Evolutionary conservation across 2,113 vertebrate species (phyloP), one percentile per base, ranked within the genome.

Genomic region (Otolemur garnettii): DNA sequence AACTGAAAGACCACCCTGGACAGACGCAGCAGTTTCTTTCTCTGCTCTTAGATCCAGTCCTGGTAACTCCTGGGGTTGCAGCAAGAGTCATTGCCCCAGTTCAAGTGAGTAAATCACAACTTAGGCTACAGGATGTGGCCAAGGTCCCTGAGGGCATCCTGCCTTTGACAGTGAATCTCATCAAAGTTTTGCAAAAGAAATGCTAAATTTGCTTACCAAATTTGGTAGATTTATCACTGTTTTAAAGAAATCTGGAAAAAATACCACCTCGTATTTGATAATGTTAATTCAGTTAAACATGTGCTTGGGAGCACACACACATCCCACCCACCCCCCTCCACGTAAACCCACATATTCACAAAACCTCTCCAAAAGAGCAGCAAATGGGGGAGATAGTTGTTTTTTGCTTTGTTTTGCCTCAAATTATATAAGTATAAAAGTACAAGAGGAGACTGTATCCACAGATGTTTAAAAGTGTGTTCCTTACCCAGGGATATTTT

Each of bases 1-100:
- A 45, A 11, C 0, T 1, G 3, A 6, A n/a, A 30, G 2, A 0
- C 0, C 0, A 3, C 35, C 10, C 10, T 9, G 22, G 1, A 0
- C 0, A 12, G 5, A 21, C 0, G 9, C 5, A 7, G 3, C 7
- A 6, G 11, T 11, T 33, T 3, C 0, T 2, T 12, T 1, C 6
- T 55, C 15, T 0, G 2, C 4, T 4, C 4, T 13, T 3, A 8
- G 4, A 24, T 45, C 17, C 7, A 4, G 4, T 7, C 71, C 21
- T 30, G 38, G 10, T 8, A 12, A 17, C 3, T 18, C 59, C 14
- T 1, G 18, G 26, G 2, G 0, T 4, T 9, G 4, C 19, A 13
- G 75, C 5, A 5, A 4, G 45, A 28, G 42, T 14, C 1, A 35
- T 8, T 12, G 7, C 7, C 30, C 30, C 33, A 3, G 12, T 60